A percentile compares a stretch with the other conserved stretches of the same genome.
phyloP scores from a whole-genome alignment of 2,888 invertebrate genomes.

The Apotomis turbidana region DNA sequence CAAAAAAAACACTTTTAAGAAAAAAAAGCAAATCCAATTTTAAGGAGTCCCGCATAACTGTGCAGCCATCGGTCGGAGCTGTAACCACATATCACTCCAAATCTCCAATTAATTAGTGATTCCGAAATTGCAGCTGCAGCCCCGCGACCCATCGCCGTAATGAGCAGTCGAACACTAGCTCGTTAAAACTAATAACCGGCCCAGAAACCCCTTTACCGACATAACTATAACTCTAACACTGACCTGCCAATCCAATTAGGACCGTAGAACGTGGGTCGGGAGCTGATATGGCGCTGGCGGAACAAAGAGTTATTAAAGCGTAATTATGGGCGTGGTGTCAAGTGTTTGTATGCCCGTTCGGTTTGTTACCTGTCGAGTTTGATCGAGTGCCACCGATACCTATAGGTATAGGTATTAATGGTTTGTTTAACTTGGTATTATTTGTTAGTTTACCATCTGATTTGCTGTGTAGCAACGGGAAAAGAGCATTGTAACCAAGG shows the following conservation, averaged over 20 bases:
- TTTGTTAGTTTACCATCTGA: not conserved
- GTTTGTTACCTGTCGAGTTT: constrained; percentile 7
- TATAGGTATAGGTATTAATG: not conserved
- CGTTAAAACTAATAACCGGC: constrained; percentile 41
- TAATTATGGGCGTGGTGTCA: constrained; percentile 14
- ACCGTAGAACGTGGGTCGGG: not conserved
- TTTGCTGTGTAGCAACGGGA: too few species aligned
- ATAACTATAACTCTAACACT: constrained; percentile 14
- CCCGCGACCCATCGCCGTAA: constrained; percentile 17
- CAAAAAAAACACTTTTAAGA: too few species aligned
- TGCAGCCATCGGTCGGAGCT: not conserved
- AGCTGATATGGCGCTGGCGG: not conserved
- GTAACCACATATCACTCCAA: constrained; percentile 27
- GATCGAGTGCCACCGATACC: not conserved
- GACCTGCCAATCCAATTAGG: not conserved
- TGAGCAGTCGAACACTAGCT: constrained; percentile 40
- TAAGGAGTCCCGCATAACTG: not conserved
- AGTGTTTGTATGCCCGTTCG: constrained; percentile 10
- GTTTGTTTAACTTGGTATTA: not conserved
- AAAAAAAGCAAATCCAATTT: not conserved
- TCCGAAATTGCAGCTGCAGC: constrained; percentile 21
- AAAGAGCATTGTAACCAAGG: too few species aligned
- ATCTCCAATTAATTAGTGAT: constrained; percentile 27
- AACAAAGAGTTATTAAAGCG: not conserved
- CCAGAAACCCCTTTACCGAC: constrained; percentile 11